Conservation (phyloP, 1,140 invertebrate species). For the Diuraphis noxia region DNA sequence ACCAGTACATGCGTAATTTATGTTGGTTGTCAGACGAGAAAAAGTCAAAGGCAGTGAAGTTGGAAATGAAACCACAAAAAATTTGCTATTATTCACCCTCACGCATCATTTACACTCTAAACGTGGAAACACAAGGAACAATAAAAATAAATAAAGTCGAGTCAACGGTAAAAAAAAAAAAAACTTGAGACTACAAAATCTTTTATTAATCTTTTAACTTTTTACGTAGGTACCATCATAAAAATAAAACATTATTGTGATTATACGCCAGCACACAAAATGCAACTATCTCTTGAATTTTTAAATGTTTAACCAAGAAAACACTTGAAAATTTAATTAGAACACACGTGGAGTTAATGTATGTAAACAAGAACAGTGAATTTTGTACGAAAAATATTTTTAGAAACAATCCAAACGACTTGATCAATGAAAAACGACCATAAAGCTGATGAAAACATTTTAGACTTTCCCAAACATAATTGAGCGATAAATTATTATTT, state of each 20-base stretch:
- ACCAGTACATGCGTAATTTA: neutral
- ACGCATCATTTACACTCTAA: conserved; percentile 20
- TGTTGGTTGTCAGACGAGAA: neutral
- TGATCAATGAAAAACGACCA: neutral
- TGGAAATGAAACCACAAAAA: neutral
- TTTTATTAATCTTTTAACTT: conserved; percentile 34
- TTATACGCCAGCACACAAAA: neutral
- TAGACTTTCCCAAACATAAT: neutral
- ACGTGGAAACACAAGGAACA: neutral
- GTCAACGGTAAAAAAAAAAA: neutral
- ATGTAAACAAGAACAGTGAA: neutral
- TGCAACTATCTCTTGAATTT: neutral
- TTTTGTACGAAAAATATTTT: neutral
- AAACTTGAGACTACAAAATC: neutral
- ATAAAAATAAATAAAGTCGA: neutral
- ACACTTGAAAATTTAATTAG: neutral
- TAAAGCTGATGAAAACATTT: neutral
- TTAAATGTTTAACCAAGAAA: neutral
- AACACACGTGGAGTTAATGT: neutral
- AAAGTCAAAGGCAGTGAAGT: neutral
- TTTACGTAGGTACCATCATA: neutral
- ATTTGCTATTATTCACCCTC: neutral
- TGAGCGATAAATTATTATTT: neutral
- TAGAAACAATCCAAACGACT: neutral
- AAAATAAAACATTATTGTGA: conserved; percentile 1